Evolutionary conservation across 1,140 invertebrate species (phyloP).

Genomic region (Hypsibius dujardini): DNA sequence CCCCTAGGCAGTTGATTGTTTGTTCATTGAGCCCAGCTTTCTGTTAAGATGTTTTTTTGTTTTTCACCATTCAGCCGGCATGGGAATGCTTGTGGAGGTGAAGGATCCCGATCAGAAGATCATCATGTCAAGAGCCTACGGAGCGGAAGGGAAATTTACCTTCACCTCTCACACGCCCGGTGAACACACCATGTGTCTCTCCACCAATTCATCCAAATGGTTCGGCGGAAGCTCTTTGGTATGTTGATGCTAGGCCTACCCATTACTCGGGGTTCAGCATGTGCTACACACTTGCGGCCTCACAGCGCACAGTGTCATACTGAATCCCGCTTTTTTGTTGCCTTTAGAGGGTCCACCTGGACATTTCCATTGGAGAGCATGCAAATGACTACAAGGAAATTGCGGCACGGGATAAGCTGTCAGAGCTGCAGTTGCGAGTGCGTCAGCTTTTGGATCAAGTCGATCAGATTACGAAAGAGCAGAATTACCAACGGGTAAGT

Average conservation of each 20-base stretch:
- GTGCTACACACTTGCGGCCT: conserved; percentile 24
- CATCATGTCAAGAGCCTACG: conserved; percentile 77
- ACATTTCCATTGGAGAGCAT: conserved; percentile 97
- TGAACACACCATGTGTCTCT: conserved; percentile 93
- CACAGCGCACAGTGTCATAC: conserved; percentile 17
- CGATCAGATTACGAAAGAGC: conserved; percentile 97
- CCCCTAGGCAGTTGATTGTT: no score
- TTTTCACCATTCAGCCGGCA: conserved; percentile 41
- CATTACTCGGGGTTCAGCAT: neutral
- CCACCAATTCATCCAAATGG: conserved; percentile 92
- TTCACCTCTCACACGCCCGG: conserved; percentile 91
- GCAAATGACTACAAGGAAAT: conserved; percentile 93
- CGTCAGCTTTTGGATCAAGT: conserved; percentile 91
- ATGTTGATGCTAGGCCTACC: conserved; percentile 28
- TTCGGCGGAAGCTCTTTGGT: conserved; percentile 82
- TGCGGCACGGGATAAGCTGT: conserved; percentile 90
- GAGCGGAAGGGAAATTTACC: conserved; percentile 80
- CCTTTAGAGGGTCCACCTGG: conserved; percentile 69
- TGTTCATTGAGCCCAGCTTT: no score
- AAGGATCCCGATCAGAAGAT: conserved; percentile 86
- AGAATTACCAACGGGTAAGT: conserved; percentile 89
- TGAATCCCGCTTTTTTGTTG: conserved; percentile 26
- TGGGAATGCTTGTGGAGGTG: conserved; percentile 97
- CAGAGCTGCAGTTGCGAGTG: conserved; percentile 81
- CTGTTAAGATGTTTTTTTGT: no score